These are phyloP conservation scores for Tetragnatha montana DNA, from an alignment of 2,888 invertebrate genomes.

Conservation along the genomic window DNA sequence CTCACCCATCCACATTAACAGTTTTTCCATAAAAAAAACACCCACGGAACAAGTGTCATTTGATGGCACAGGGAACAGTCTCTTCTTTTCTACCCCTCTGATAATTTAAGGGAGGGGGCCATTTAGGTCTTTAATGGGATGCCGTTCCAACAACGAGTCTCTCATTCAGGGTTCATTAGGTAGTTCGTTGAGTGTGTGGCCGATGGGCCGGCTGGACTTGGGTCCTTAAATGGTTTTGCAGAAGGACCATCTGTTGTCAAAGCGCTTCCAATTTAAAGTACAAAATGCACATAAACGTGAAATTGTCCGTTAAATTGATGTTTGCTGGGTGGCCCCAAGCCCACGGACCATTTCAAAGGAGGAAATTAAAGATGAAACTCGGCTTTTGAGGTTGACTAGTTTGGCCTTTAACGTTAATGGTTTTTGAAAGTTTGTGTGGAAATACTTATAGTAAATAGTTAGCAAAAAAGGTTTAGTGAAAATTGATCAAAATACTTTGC, in stretches of 20 bases:
- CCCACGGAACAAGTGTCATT: background rate
- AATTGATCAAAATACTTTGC: too few species aligned
- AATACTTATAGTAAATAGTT: too few species aligned
- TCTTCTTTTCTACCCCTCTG: background rate
- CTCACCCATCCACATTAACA: background rate
- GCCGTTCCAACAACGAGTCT: background rate
- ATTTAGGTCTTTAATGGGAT: slow-evolving; percentile 10
- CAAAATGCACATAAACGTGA: background rate
- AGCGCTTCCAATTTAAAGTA: background rate
- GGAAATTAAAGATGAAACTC: too few species aligned
- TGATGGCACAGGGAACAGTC: background rate
- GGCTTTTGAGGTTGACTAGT: background rate
- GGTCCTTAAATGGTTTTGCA: background rate
- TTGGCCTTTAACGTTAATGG: background rate
- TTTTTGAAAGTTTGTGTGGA: background rate
- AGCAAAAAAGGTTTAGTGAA: too few species aligned
- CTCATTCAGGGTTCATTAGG: background rate
- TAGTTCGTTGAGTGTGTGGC: background rate
- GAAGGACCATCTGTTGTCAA: background rate
- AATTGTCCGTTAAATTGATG: background rate
- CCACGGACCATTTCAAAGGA: background rate
- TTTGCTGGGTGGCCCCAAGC: background rate
- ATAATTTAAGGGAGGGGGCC: slow-evolving; percentile 1
- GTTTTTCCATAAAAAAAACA: background rate
- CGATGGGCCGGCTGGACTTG: background rate